Evolutionary conservation across 1,140 invertebrate genomes (phyloP), one percentile per base, ranked within the genome.

Genomic region (Bombus haemorrhoidalis): DNA sequence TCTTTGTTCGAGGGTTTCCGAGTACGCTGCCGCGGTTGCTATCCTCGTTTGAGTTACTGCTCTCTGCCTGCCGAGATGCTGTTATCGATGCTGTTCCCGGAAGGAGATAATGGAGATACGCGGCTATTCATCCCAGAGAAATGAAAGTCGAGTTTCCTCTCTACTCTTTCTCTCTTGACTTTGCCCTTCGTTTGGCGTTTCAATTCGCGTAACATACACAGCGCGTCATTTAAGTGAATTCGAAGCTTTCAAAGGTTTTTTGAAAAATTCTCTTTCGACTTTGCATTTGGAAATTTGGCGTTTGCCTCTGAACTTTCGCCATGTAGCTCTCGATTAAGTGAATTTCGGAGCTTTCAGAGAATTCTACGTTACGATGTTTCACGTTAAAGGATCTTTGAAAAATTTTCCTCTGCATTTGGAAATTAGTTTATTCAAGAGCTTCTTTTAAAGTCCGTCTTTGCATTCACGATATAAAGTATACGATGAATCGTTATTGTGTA

Each of bases 31-130:
- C 34, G 15, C 8, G 76, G 57, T 66, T 64, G 39, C 57, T 34
- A 39, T 57, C 22, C 59, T 39, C 74, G 74, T 76, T 76, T 78
- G 76, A 78, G 76, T 78, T 78, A 78, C 39, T 34, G 43, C 43
- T 74, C 41, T 18, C 25, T 13, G 59, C 37, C 34, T 34, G 74
- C 34, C 34, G 32, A 76, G 77, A 66, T 47, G 41, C 62, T 43
- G 77, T 68, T 59, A 77, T 77, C 75, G 75, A 77, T 77, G 37
- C 28, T 25, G 47, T n/a, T 59, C 12, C 74, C 34, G 47, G 76
- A 43, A 43, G 41, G 43, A 53, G 73, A 75, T 75, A 78, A 37
- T 37, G 59, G 37, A 64, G 37, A 78, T 64, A 41, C 25, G 37
- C 59, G 57, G 18, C 9, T 34, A 9, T 64, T 41, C 37, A n/a